These are phyloP conservation scores for Metallyticus violacea DNA, from an alignment of 2,888 invertebrate species.

Conservation along the genomic window DNA sequence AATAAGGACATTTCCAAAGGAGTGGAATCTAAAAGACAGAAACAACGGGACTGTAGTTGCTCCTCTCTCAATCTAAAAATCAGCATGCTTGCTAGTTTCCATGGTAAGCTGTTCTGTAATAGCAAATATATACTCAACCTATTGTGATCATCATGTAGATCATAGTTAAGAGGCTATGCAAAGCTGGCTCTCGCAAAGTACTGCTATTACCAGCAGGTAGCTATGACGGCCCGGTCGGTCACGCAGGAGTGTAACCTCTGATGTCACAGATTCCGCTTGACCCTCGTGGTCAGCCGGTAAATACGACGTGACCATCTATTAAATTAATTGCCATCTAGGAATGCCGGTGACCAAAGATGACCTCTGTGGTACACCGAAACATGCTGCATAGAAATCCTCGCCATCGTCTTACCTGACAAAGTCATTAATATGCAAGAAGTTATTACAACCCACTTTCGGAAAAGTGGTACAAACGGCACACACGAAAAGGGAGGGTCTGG, in stretches of 20 bases:
- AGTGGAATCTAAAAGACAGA: too few species aligned
- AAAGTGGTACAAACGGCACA: not conserved
- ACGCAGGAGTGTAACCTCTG: not conserved
- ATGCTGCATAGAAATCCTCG: not conserved
- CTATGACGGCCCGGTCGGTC: not conserved
- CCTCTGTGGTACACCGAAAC: not conserved
- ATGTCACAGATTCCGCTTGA: not conserved
- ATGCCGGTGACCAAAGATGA: not conserved
- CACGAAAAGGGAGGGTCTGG: too few species aligned
- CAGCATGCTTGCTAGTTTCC: too few species aligned
- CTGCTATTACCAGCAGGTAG: not conserved
- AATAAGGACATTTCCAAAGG: too few species aligned
- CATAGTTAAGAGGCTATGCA: not conserved
- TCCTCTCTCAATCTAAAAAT: too few species aligned
- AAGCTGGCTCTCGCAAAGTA: not conserved
- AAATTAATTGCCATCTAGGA: not conserved
- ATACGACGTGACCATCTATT: not conserved
- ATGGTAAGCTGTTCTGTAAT: too few species aligned
- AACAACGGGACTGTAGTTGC: too few species aligned
- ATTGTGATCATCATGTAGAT: too few species aligned
- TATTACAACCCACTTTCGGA: not conserved
- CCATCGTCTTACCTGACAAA: too few species aligned
- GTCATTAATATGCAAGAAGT: not conserved
- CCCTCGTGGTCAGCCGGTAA: not conserved
- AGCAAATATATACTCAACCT: too few species aligned